These are phyloP conservation scores for Syrmaticus mikado DNA, from an alignment of 2,113 vertebrate species.

Conservation along the genomic window DNA sequence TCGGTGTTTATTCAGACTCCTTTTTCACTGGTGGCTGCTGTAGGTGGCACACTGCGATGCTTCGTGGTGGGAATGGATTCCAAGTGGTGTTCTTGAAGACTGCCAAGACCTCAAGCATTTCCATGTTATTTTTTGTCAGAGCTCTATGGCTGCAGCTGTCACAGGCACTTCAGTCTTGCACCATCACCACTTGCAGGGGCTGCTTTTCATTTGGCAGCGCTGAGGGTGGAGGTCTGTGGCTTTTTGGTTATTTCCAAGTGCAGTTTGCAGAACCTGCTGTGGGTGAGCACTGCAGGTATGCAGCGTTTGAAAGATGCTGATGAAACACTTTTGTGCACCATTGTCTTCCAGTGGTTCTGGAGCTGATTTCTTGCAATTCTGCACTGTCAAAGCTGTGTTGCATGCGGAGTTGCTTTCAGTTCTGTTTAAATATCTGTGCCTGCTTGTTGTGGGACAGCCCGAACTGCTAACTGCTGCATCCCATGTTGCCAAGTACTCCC, in stretches of 20 bases:
- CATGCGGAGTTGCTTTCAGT: not conserved
- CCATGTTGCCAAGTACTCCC: not conserved
- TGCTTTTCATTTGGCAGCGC: not conserved
- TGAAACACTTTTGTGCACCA: not conserved
- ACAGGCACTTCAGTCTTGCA: not conserved
- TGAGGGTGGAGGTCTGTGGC: not conserved
- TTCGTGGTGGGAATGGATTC: not conserved
- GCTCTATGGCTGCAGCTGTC: not conserved
- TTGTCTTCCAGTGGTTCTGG: not conserved
- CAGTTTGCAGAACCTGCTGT: not conserved
- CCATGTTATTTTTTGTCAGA: not conserved
- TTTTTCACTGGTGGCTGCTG: not conserved
- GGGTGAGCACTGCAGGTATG: not conserved
- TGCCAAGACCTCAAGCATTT: not conserved
- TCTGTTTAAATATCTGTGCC: not conserved
- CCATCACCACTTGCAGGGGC: constrained; percentile 12
- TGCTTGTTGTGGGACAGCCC: not conserved
- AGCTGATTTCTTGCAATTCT: not conserved
- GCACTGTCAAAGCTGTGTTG: not conserved
- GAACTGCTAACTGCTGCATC: not conserved
- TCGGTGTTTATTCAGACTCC: not conserved
- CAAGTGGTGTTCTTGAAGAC: not conserved
- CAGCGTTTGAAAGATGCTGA: not conserved
- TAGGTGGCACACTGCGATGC: not conserved
- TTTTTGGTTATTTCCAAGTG: constrained; percentile 45